These are phyloP conservation scores for Riparia riparia DNA, from an alignment of 2,113 vertebrate genomes.

Conservation along the genomic window DNA sequence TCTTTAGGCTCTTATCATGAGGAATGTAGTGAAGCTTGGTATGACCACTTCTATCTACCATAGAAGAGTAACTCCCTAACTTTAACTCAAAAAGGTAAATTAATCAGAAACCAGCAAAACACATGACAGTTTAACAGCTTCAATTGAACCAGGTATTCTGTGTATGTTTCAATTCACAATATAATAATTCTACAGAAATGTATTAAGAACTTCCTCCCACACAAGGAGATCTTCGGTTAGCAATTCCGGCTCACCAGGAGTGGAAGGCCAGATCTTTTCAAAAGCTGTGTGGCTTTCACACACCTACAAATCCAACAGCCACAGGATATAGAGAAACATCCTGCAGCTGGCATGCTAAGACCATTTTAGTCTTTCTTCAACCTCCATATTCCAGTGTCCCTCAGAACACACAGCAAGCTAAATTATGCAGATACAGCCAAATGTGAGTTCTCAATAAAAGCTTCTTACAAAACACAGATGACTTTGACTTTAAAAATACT, in stretches of 20 bases:
- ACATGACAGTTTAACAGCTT: neutral
- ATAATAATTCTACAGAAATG: neutral
- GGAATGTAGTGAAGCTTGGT: neutral
- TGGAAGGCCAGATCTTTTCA: neutral
- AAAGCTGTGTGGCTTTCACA: neutral
- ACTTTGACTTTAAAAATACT: neutral
- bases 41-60: neutral
- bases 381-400: neutral
- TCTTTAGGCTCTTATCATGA: neutral
- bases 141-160: neutral
- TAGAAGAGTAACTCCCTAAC: neutral
- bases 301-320: neutral
- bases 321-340: neutral
- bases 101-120: neutral
- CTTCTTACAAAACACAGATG: fast-evolving
- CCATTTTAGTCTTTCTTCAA: neutral
- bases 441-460: neutral
- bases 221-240: neutral
- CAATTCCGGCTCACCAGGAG: neutral
- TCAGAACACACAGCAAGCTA: neutral
- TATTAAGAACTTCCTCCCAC: neutral
- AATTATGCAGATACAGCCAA: neutral
- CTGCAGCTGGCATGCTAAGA: neutral
- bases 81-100: neutral
- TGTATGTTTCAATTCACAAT: neutral